A percentile compares a stretch with the other conserved stretches of the same genome.
phyloP scores from a whole-genome alignment of 2,888 invertebrate species.

The Psylliodes chrysocephalus region DNA sequence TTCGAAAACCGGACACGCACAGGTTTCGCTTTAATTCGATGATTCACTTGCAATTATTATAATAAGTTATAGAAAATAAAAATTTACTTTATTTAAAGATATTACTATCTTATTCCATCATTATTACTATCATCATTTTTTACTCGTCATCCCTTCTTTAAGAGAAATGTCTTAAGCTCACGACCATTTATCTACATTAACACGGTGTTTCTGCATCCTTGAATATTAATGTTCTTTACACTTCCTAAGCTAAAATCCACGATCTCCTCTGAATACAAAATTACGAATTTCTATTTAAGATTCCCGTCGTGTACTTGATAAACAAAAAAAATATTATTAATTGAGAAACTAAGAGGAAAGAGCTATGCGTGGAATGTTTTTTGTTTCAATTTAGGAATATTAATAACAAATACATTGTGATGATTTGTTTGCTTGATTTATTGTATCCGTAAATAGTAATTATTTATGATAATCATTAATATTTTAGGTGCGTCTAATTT shows the following conservation, averaged over 20 bases:
- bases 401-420: background rate
- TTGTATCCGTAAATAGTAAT: no score
- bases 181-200: constrained; percentile 22
- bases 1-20: no score
- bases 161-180: constrained; percentile 5
- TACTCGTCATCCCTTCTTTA: constrained; percentile 8
- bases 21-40: no score
- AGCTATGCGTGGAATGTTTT: constrained; percentile 1
- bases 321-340: constrained; percentile 13
- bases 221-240: constrained; percentile 23
- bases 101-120: background rate
- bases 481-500: no score
- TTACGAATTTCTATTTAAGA: constrained; percentile 14
- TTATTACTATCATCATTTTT: background rate
- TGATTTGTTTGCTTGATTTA: no score
- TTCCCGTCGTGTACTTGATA: constrained; percentile 6
- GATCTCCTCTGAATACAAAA: constrained; percentile 13
- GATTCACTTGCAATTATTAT: no score
- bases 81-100: no score
- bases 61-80: no score
- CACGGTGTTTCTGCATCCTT: constrained; percentile 16
- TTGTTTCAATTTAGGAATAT: background rate
- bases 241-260: constrained; percentile 17
- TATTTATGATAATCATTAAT: no score
- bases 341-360: background rate